These are phyloP conservation scores for Colletes gigas DNA, from an alignment of 1,140 invertebrate species.

Conservation along the genomic window DNA sequence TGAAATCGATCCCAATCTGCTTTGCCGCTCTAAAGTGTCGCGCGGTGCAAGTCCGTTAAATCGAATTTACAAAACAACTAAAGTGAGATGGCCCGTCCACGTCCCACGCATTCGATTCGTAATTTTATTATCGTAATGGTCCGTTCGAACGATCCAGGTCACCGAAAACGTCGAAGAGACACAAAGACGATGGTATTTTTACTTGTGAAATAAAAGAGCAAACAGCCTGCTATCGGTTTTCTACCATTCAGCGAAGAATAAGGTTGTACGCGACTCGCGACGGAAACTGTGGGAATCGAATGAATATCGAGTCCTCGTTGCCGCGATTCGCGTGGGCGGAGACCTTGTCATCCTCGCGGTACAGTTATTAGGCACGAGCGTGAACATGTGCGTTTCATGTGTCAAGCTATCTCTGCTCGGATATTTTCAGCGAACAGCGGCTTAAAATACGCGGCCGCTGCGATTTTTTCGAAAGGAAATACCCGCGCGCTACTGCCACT, in stretches of 20 bases:
- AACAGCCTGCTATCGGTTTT: too few species aligned
- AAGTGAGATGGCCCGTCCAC: too few species aligned
- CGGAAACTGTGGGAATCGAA: conserved; percentile 5
- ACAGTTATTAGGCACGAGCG: conserved; percentile 46
- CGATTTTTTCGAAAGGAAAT: conserved; percentile 55
- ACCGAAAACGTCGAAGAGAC: too few species aligned
- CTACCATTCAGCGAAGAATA: neutral
- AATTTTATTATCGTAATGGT: too few species aligned
- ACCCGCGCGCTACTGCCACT: neutral
- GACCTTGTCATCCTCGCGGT: conserved; percentile 54
- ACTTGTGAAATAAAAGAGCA: too few species aligned
- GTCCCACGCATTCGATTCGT: too few species aligned
- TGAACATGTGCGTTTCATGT: conserved; percentile 60
- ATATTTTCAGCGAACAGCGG: conserved; percentile 53
- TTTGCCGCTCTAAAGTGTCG: neutral
- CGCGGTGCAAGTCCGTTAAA: conserved; percentile 32
- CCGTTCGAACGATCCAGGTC: too few species aligned
- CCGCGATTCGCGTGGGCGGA: conserved; percentile 37
- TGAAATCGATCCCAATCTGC: conserved; percentile 42
- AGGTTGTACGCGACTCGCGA: neutral
- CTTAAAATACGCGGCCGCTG: conserved; percentile 44
- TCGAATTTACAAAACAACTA: conserved; percentile 1
- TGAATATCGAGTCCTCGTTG: conserved; percentile 22
- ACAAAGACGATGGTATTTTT: too few species aligned
- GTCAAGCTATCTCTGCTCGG: conserved; percentile 41